phyloP scores from a whole-genome alignment of 2,113 vertebrate genomes.

The Sphyrna mokarran region DNA sequence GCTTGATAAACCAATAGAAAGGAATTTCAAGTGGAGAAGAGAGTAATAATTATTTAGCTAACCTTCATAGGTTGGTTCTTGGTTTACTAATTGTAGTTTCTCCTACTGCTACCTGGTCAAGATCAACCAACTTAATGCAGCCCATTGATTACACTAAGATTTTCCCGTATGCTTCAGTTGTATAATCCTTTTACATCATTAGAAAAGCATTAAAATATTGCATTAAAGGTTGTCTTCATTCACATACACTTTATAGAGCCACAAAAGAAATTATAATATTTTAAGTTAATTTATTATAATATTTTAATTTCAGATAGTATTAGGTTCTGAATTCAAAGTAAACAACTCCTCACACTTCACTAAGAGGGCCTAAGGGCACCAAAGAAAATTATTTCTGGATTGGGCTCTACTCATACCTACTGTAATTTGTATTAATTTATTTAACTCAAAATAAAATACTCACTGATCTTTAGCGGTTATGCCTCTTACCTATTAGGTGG shows the following conservation, averaged over 20 bases:
- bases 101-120: background rate
- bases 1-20: background rate
- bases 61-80: background rate
- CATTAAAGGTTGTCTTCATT: background rate
- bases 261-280: background rate
- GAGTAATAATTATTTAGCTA: background rate
- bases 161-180: background rate
- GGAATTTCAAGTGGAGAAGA: background rate
- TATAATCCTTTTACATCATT: background rate
- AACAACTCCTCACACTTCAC: background rate
- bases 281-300: too few species aligned
- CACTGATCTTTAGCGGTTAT: background rate
- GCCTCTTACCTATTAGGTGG: constrained; percentile 54
- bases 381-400: background rate
- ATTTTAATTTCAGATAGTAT: background rate
- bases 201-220: background rate
- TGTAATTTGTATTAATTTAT: background rate
- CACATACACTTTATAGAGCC: background rate
- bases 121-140: background rate
- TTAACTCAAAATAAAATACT: background rate
- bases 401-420: background rate
- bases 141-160: background rate
- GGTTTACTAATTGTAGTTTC: background rate
- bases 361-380: background rate
- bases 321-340: background rate